phyloP scores from a whole-genome alignment of 2,888 invertebrate genomes.

The Theretra japonica region DNA sequence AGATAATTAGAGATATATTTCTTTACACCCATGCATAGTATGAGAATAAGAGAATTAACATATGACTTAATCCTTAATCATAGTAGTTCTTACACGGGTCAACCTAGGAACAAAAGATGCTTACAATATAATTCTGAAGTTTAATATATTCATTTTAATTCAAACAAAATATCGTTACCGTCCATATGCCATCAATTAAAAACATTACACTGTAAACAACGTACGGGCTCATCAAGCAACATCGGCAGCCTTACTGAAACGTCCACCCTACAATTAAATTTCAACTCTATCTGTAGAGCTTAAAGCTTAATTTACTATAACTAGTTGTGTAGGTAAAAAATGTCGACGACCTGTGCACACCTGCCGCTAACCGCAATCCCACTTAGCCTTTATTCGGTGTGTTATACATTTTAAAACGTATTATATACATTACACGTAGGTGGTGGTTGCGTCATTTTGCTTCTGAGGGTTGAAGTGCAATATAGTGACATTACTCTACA shows the following conservation, averaged over 20 bases:
- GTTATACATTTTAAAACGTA: slow-evolving; percentile 24
- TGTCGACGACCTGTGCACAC: slow-evolving; percentile 72
- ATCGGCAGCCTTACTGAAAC: slow-evolving; percentile 30
- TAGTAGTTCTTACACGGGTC: too few species aligned
- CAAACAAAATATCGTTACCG: neutral
- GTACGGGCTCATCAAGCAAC: slow-evolving; percentile 28
- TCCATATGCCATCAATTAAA: slow-evolving; percentile 23
- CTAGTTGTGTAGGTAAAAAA: slow-evolving; percentile 52
- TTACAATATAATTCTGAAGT: too few species aligned
- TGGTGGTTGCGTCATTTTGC: slow-evolving; percentile 1
- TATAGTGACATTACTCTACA: neutral
- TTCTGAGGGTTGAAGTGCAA: neutral
- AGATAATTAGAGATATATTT: too few species aligned
- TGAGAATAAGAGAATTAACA: too few species aligned
- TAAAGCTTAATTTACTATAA: slow-evolving; percentile 40
- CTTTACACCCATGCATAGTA: too few species aligned
- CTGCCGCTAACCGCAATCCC: slow-evolving; percentile 66
- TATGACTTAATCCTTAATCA: too few species aligned
- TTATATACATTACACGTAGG: slow-evolving; percentile 8
- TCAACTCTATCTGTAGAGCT: slow-evolving; percentile 14
- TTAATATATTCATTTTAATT: too few species aligned
- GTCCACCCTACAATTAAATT: slow-evolving; percentile 26
- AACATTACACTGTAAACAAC: slow-evolving; percentile 23
- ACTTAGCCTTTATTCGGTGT: slow-evolving; percentile 40
- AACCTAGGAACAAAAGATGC: too few species aligned